Evolutionary conservation across 1,140 invertebrate genomes (phyloP).

Genomic region (Aphelinus certus): DNA sequence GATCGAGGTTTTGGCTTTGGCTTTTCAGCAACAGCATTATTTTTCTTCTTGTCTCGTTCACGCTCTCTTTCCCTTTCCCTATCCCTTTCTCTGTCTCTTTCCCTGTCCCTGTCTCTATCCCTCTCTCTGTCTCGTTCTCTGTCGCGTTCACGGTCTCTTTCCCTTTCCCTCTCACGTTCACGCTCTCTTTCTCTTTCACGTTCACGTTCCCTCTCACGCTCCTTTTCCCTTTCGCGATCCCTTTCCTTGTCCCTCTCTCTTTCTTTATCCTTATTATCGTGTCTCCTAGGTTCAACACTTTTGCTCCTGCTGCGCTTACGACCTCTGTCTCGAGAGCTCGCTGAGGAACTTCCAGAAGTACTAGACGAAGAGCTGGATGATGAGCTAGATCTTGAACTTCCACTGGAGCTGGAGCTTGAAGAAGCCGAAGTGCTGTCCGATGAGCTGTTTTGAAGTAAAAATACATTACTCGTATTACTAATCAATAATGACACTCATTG

Average conservation of each 20-base stretch:
- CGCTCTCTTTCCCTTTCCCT: constrained; percentile 23
- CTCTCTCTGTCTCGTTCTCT: constrained; percentile 63
- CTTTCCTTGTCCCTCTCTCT: constrained; percentile 65
- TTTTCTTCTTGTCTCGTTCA: constrained; percentile 65
- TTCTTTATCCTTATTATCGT: constrained; percentile 67
- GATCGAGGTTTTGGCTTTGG: constrained; percentile 70
- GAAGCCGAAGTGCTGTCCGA: constrained; percentile 78
- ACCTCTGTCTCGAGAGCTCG: constrained; percentile 66
- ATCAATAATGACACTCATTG: too few relatives aligned
- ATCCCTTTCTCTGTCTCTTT: constrained; percentile 56
- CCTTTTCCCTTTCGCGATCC: constrained; percentile 60
- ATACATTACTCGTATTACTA: too few relatives aligned
- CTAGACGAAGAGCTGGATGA: constrained; percentile 75
- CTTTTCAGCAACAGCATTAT: constrained; percentile 67
- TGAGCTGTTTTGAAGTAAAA: constrained; percentile 66
- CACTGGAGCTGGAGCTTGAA: constrained; percentile 68
- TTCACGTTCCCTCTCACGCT: constrained; percentile 60
- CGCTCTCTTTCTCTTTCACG: constrained; percentile 57
- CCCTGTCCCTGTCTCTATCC: constrained; percentile 57
- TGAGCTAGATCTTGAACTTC: constrained; percentile 76
- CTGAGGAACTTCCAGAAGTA: constrained; percentile 74
- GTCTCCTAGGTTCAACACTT: constrained; percentile 62
- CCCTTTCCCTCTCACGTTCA: constrained; percentile 62
- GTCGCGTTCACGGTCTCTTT: constrained; percentile 44
- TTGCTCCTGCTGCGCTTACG: constrained; percentile 64